Evolutionary conservation across 92 coral and sea anemone species (phyloP), one percentile per base, ranked within the genome.

Genomic region (Scolanthus callimorphus): DNA sequence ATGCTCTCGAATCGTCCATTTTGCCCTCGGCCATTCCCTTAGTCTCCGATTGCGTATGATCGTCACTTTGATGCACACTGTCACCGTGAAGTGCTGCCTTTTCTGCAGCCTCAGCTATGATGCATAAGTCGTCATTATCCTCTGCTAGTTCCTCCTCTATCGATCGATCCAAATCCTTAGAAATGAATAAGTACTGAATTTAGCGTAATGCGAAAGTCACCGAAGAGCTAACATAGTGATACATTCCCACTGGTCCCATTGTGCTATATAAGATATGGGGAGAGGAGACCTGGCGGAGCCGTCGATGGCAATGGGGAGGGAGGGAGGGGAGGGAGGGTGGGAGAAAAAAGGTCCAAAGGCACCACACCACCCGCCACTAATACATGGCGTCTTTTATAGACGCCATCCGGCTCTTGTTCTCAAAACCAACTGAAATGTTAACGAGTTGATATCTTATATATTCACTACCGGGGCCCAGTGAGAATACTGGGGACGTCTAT

Each of bases 101-200:
- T 49, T 63, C 69, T 19, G 69, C 38, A 19, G 29, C 43, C n/a
- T 63, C 69, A 44, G 69, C 69, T 29, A 63, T 47, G 4, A 20
- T 44, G 23, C 30, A 63, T 13, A 63, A 47, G 3, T 44, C 31
- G 20, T 49, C 57, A 63, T 63, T 47, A 25, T 63, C 69, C 17
- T 46, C 39, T 15, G 47, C 69, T n/a, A 44, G 23, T 37, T 63
- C 69, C 57, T 52, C 29, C 20, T 44, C 29, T 15, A 21, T 26
- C 51, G 44, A 39, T 12, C 10, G n/a, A 4, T 17, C 9, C n/a
- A 38, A 43, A 10, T 27, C 17, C 15, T n/a, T 20, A 38, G 19
- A 17, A 31, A 58, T 21, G 4, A n/a, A 11, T 10, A n/a, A 47
- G 8, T 2, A 61, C 15, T 3, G 26, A 17, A 21, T 10, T 4